Conservation (phyloP, 1,140 invertebrate genomes). For the Geopemphigus sp. region DNA sequence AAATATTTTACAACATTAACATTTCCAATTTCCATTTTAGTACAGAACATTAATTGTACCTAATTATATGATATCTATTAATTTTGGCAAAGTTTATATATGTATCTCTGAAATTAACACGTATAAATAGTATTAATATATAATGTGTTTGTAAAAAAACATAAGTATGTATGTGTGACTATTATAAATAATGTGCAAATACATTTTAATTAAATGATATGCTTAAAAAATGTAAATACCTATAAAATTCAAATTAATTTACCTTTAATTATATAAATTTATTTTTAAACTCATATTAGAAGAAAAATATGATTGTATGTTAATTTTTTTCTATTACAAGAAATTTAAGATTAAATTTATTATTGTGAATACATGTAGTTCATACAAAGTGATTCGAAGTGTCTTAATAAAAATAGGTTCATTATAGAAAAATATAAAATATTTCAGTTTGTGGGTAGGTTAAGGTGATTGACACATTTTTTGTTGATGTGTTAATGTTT, state of each 20-base stretch:
- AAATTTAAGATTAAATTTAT: neutral
- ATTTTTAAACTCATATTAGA: too few relatives aligned
- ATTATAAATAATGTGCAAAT: neutral
- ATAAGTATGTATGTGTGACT: too few relatives aligned
- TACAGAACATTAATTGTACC: too few relatives aligned
- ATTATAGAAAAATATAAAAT: neutral
- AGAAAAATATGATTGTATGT: neutral
- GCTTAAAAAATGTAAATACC: too few relatives aligned
- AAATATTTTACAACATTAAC: slow-evolving; percentile 27
- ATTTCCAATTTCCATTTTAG: slow-evolving; percentile 28
- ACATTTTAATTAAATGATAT: too few relatives aligned
- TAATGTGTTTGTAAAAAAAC: neutral
- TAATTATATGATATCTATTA: too few relatives aligned
- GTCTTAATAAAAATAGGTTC: neutral
- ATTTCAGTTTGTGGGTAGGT: neutral
- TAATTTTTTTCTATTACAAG: neutral
- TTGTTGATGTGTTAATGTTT: slow-evolving; percentile 22
- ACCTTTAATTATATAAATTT: neutral
- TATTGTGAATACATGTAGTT: neutral
- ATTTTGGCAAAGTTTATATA: neutral
- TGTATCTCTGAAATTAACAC: neutral
- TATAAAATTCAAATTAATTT: neutral
- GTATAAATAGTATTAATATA: neutral
- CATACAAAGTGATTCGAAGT: neutral
- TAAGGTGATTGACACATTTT: slow-evolving; percentile 43